phyloP scores from a whole-genome alignment of 2,888 invertebrate genomes.

The Lasioglossum figueresi region DNA sequence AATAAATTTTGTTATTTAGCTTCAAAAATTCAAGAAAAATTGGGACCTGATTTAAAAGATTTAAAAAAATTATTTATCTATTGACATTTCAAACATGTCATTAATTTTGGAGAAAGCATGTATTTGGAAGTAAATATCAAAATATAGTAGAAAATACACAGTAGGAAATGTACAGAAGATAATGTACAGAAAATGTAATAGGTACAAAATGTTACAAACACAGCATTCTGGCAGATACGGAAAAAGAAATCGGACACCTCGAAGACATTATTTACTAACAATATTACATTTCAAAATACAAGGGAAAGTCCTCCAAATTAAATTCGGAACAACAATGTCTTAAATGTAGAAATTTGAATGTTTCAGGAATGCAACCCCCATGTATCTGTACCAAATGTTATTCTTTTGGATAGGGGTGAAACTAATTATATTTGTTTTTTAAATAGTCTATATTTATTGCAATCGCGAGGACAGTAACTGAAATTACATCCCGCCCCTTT shows the following conservation, averaged over 20 bases:
- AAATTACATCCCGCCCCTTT: constrained; percentile 59
- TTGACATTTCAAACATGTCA: not conserved
- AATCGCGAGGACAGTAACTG: constrained; percentile 43
- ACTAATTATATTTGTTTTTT: not conserved
- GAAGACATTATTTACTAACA: too few species aligned
- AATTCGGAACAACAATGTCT: too few species aligned
- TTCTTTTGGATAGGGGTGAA: not conserved
- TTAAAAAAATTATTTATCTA: not conserved
- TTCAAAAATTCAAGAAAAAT: not conserved
- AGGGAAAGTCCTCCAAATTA: too few species aligned
- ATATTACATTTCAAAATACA: too few species aligned
- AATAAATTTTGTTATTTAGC: not conserved
- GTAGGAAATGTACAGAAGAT: too few species aligned
- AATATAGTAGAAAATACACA: too few species aligned
- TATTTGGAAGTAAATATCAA: too few species aligned
- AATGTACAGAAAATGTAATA: not conserved
- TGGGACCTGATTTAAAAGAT: not conserved
- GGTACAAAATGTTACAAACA: too few species aligned
- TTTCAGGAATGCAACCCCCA: not conserved
- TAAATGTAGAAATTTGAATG: not conserved
- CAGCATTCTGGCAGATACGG: not conserved
- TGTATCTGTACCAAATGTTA: not conserved
- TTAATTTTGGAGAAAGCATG: too few species aligned
- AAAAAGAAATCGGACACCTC: too few species aligned
- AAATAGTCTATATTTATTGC: not conserved